Conservation (phyloP, 2,797 vertebrate genomes). For the Eulemur coronatus region DNA sequence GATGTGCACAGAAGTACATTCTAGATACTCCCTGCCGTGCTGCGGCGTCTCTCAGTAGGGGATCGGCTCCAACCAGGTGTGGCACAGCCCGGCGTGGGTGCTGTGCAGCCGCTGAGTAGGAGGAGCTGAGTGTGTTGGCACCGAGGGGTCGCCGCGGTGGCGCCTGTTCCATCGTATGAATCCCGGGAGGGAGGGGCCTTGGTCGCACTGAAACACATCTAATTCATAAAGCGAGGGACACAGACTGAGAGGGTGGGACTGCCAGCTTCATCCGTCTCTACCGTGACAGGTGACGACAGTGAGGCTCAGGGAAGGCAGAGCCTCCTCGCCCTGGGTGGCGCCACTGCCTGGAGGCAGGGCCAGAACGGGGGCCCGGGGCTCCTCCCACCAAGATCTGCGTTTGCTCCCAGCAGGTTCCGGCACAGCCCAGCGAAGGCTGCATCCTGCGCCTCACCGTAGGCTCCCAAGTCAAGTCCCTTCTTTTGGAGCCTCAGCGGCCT, state of each 20-base stretch:
- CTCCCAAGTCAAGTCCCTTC: background rate
- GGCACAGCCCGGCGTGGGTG: background rate
- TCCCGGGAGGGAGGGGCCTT: background rate
- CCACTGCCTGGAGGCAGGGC: background rate
- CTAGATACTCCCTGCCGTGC: fast-evolving
- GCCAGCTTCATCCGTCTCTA: background rate
- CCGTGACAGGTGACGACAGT: background rate
- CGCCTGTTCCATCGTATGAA: background rate
- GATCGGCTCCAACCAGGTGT: background rate
- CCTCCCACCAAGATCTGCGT: background rate
- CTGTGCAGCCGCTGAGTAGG: fast-evolving
- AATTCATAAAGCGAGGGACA: background rate
- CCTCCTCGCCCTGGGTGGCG: background rate
- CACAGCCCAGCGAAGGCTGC: background rate
- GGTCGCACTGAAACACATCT: background rate
- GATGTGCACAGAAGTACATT: background rate
- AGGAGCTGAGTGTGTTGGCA: fast-evolving
- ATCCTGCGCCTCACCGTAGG: background rate
- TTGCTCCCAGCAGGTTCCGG: background rate
- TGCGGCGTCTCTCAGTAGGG: background rate
- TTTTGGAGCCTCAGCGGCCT: background rate
- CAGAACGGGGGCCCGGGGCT: background rate
- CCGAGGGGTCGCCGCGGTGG: no score
- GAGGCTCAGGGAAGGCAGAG: background rate
- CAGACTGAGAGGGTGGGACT: background rate